phyloP scores from a whole-genome alignment of 2,113 vertebrate genomes.

The Dipodomys stephensi region DNA sequence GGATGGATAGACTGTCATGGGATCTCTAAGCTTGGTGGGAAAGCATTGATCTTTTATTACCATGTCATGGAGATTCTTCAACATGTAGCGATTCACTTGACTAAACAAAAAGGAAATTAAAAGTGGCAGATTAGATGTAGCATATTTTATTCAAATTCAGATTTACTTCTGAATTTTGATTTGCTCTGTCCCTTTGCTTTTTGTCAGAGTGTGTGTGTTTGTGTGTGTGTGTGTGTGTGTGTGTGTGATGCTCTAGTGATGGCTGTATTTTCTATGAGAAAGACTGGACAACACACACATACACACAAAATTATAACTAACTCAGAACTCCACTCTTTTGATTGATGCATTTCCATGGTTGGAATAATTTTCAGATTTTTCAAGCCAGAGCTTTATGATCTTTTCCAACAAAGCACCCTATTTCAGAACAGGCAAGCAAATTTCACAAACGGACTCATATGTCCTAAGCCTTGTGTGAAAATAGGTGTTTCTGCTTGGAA shows the following conservation, averaged over 20 bases:
- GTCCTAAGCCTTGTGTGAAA: constrained; percentile 72
- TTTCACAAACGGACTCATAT: constrained; percentile 68
- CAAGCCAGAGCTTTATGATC: constrained; percentile 22
- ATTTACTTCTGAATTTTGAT: background rate
- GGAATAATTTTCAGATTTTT: constrained; percentile 64
- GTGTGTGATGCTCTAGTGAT: background rate
- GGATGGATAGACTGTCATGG: too few relatives aligned
- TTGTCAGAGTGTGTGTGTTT: background rate
- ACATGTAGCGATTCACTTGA: background rate
- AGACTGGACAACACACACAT: background rate
- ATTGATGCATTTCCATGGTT: constrained; percentile 37
- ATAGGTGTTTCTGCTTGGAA: constrained; percentile 66
- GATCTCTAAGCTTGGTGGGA: too few relatives aligned
- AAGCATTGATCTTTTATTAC: background rate
- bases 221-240: too few relatives aligned
- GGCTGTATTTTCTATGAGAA: constrained; percentile 12
- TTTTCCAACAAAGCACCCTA: background rate
- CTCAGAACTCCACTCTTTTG: constrained; percentile 27
- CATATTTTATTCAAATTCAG: background rate
- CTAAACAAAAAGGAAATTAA: background rate
- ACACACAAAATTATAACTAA: constrained; percentile 11
- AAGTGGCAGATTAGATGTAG: background rate
- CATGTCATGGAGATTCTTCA: background rate
- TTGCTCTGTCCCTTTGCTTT: background rate
- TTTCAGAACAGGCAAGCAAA: constrained; percentile 66